phyloP scores from a whole-genome alignment of 2,888 invertebrate species.

The Polymixis flavicincta region DNA sequence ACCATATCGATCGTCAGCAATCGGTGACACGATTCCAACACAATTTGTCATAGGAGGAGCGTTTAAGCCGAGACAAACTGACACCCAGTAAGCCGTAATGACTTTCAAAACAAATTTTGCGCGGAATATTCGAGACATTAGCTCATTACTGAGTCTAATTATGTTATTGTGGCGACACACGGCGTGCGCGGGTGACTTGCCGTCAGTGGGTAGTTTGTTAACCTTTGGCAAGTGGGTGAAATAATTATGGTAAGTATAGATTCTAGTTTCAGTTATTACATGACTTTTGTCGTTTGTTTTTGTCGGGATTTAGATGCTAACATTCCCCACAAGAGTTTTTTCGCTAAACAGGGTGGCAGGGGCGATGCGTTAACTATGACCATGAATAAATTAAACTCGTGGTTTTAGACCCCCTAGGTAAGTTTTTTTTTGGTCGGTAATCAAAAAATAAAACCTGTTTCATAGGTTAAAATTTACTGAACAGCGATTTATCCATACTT shows the following conservation, averaged over 20 bases:
- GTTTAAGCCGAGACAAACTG: slow-evolving; percentile 62
- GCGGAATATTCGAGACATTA: slow-evolving; percentile 66
- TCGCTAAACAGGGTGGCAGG: too few relatives aligned
- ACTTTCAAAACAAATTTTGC: slow-evolving; percentile 67
- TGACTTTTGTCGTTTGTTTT: not conserved
- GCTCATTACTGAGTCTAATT: slow-evolving; percentile 66
- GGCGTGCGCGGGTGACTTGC: not conserved
- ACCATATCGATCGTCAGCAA: slow-evolving; percentile 58
- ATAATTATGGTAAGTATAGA: slow-evolving; percentile 5
- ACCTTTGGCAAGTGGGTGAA: slow-evolving; percentile 1
- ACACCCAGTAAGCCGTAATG: slow-evolving; percentile 60
- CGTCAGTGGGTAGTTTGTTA: slow-evolving; percentile 18
- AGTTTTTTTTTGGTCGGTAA: too few relatives aligned
- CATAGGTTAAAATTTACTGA: too few relatives aligned
- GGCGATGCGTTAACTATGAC: too few relatives aligned
- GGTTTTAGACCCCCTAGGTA: too few relatives aligned
- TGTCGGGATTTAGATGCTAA: not conserved
- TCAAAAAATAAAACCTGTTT: too few relatives aligned
- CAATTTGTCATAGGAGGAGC: slow-evolving; percentile 63
- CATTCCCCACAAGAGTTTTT: too few relatives aligned
- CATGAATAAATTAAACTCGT: too few relatives aligned
- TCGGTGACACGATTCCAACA: slow-evolving; percentile 58
- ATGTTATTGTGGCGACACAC: slow-evolving; percentile 65
- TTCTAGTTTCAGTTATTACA: not conserved
- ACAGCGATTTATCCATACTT: too few relatives aligned